These are phyloP conservation scores for Clistopyga incitator DNA, from an alignment of 2,888 invertebrate genomes.

Conservation along the genomic window DNA sequence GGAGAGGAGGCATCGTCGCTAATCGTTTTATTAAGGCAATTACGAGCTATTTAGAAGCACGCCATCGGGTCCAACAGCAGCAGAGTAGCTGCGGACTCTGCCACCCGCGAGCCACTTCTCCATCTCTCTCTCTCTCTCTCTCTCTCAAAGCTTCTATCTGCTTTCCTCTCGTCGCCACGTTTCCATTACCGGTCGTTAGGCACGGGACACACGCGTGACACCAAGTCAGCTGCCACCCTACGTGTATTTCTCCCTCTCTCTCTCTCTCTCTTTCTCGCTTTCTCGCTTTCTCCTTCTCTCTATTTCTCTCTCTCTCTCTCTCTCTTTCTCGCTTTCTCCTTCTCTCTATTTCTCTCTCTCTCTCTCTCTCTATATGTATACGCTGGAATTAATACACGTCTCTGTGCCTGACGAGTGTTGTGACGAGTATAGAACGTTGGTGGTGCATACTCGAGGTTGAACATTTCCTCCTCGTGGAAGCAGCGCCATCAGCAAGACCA, in stretches of 20 bases:
- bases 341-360: background rate
- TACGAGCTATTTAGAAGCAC: constrained; percentile 71
- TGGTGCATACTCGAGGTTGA: constrained; percentile 26
- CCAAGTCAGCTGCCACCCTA: constrained; percentile 32
- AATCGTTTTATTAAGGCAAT: constrained; percentile 77
- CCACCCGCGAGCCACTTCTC: constrained; percentile 19
- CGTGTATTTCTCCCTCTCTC: background rate
- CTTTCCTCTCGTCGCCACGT: constrained; percentile 47
- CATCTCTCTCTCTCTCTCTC: constrained; percentile 26
- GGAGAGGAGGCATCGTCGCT: constrained; percentile 61
- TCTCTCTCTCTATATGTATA: background rate
- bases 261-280: background rate
- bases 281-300: background rate
- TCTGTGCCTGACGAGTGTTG: constrained; percentile 3
- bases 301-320: background rate
- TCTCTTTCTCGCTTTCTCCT: background rate
- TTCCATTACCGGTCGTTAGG: constrained; percentile 63
- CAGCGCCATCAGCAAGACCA: constrained; percentile 20
- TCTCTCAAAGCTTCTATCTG: constrained; percentile 22
- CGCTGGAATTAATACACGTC: constrained; percentile 15
- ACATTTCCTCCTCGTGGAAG: constrained; percentile 27
- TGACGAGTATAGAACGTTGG: constrained; percentile 22
- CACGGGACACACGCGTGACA: constrained; percentile 48
- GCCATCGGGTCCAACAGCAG: constrained; percentile 47
- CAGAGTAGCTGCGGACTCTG: background rate